Evolutionary conservation across 2,797 vertebrate species (phyloP).

Genomic region (Argya squamiceps): DNA sequence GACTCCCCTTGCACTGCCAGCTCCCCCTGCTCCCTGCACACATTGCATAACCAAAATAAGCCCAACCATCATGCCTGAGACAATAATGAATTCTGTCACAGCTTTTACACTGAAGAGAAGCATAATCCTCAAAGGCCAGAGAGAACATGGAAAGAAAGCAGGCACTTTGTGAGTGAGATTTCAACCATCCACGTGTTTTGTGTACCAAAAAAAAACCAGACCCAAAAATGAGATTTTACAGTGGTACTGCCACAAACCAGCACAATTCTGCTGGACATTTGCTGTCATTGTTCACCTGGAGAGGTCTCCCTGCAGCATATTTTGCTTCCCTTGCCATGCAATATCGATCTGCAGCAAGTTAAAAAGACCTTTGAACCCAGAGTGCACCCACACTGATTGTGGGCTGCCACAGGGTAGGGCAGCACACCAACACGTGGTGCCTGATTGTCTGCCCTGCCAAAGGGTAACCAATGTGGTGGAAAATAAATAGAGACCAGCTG

Average conservation of each 20-base stretch:
- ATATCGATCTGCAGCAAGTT: background rate
- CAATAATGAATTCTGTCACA: constrained; percentile 40
- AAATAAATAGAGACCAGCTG: background rate
- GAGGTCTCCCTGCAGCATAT: background rate
- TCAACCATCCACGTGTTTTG: background rate
- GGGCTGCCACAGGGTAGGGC: background rate
- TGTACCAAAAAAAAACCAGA: background rate
- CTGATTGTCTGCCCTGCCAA: background rate
- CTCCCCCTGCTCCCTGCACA: background rate
- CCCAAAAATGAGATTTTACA: background rate
- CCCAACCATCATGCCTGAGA: constrained; percentile 20
- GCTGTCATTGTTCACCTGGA: background rate
- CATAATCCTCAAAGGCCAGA: background rate
- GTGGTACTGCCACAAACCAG: background rate
- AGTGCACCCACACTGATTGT: background rate
- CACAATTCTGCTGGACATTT: background rate
- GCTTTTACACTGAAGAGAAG: background rate
- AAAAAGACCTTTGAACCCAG: background rate
- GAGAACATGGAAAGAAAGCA: background rate
- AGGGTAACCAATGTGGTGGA: background rate
- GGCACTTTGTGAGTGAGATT: background rate
- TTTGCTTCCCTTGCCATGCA: background rate
- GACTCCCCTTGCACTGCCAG: background rate
- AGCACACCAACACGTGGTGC: background rate
- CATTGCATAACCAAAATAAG: constrained; percentile 37